Evolutionary conservation across 1,140 invertebrate genomes (phyloP).

Genomic region (Caenorhabditis elegans): DNA sequence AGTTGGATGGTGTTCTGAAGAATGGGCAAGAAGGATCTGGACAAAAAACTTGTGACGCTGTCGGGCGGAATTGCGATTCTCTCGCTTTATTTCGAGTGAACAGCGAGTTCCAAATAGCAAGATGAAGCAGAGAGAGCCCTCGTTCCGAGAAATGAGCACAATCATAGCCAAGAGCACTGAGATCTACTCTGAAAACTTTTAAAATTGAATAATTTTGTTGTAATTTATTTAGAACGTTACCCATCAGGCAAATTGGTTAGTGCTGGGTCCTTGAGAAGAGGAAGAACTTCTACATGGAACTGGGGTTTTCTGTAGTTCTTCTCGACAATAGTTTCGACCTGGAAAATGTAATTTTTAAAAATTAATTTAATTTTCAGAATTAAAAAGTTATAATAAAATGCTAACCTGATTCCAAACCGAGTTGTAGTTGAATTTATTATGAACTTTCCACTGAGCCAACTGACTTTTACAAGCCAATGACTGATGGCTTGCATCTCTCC

Average conservation of each 20-base stretch:
- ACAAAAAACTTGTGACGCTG: conserved; percentile 13
- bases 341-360: neutral
- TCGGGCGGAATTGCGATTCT: conserved; percentile 27
- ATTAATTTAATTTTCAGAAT: neutral
- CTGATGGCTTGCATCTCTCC: conserved; percentile 44
- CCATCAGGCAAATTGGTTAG: conserved; percentile 35
- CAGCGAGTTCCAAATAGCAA: conserved; percentile 41
- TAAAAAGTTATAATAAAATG: neutral
- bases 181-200: conserved; percentile 23
- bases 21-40: conserved; percentile 44
- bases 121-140: conserved; percentile 41
- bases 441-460: conserved; percentile 28
- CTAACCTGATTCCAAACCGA: conserved; percentile 43
- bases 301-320: conserved; percentile 34
- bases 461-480: conserved; percentile 28
- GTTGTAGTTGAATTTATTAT: conserved; percentile 40
- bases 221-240: conserved; percentile 15
- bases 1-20: conserved; percentile 36
- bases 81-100: conserved; percentile 30
- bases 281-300: conserved; percentile 43
- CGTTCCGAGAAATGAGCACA: conserved; percentile 42
- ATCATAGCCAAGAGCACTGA: conserved; percentile 39
- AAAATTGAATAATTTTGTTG: neutral
- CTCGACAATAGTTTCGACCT: conserved; percentile 41
- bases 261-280: conserved; percentile 35